Conservation (phyloP, 1,140 invertebrate genomes). For the Zaprionus camerounensis region DNA sequence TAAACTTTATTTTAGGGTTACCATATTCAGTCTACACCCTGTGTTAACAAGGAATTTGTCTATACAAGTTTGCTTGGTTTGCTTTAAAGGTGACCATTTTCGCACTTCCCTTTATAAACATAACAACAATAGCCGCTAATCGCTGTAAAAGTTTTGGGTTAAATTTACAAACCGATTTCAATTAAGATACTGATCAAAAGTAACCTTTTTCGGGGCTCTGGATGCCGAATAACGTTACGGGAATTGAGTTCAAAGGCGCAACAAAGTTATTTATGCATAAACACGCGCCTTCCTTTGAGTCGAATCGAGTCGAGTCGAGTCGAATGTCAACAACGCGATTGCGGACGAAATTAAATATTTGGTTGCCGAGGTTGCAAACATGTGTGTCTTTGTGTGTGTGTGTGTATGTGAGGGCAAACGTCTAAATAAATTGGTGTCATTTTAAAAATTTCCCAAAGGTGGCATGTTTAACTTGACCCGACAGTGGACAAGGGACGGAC, state of each 20-base stretch:
- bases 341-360: slow-evolving; percentile 73
- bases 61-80: not conserved
- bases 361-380: slow-evolving; percentile 38
- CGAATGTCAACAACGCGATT: slow-evolving; percentile 74
- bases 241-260: slow-evolving; percentile 59
- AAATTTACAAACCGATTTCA: not conserved
- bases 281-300: slow-evolving; percentile 69
- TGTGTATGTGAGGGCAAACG: slow-evolving; percentile 28
- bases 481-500: slow-evolving; percentile 6
- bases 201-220: not conserved
- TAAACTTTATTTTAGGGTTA: not conserved
- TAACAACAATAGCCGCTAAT: not conserved
- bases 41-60: too few relatives aligned
- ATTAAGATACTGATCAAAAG: slow-evolving; percentile 24
- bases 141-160: not conserved
- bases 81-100: not conserved
- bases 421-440: slow-evolving; percentile 81
- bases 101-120: not conserved
- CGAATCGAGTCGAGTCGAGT: slow-evolving; percentile 42
- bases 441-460: slow-evolving; percentile 80
- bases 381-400: not conserved
- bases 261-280: slow-evolving; percentile 76
- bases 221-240: slow-evolving; percentile 8
- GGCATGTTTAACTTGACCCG: slow-evolving; percentile 60
- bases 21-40: not conserved